Base-by-base conservation (phyloP, 2,797 vertebrate species). In the Hydrolagus colliei region DNA sequence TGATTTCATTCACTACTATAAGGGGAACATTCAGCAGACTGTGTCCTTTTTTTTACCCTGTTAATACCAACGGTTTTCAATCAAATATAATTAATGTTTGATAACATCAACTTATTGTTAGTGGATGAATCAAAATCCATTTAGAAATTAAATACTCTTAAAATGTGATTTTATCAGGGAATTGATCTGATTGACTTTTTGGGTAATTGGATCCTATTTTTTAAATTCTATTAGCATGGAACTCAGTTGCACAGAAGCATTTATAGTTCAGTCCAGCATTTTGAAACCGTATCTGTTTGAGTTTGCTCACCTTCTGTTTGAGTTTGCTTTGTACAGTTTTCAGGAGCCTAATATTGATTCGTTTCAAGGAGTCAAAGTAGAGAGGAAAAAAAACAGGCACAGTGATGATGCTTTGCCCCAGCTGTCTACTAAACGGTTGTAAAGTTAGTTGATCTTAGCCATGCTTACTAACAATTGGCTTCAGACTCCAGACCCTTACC, bases 1-100 rank as follows among this genome's bases (percentile, higher is more conserved):
- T 84, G 52, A 84, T 71, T 84, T 71, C 9, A 84, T 84, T 84
- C 79, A 84, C 16, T 32, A 11, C 68, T 61, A 77, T 59, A n/a
- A 35, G 65, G 71, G 52, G 52, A 77, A 61, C 41, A 41, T 84
- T 71, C 67, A 82, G 16, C 4, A 84, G 65, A 67, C 63, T 71
- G 32, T 35, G 20, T 41, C 18, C 41, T 68, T 14, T 80, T 68
- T 84, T 27, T 71, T 84, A 68, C 18, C 32, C 32, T 52, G 9
- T 18, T 71, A 52, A 3, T 84, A 84, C 65, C 65, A 27, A 35
- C 18, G 5, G 62, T 32, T 68, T 77, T 41, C 18, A 68, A 41
- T 71, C 32, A 84, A 84, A 9, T 35, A 41, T 0, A 71, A 41
- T 71, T 10, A 11, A 7, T 35, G 35, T 20, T 71, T 18, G 27